Conservation (phyloP, 2,888 invertebrate genomes). For the Diarsia dahlii region DNA sequence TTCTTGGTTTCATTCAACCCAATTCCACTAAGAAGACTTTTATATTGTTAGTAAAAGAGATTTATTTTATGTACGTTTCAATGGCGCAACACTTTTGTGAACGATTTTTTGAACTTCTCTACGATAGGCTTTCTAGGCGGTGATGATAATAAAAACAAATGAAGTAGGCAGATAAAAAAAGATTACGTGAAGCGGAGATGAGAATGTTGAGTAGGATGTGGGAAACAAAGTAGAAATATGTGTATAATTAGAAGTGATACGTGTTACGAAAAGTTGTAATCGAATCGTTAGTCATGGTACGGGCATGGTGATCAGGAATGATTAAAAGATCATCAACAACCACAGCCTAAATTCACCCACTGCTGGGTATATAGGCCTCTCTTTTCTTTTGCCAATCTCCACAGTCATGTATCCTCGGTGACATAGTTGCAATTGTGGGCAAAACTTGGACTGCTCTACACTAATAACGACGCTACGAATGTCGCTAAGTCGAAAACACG, state of each 20-base stretch:
- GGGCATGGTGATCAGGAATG: neutral
- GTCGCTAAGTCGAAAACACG: too few relatives aligned
- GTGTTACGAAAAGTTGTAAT: neutral
- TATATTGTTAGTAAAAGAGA: slow-evolving; percentile 5
- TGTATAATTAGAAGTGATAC: neutral
- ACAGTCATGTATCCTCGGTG: too few relatives aligned
- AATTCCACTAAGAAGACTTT: slow-evolving; percentile 4
- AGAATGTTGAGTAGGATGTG: neutral
- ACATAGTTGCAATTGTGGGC: too few relatives aligned
- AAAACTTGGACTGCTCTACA: too few relatives aligned
- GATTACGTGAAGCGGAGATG: neutral
- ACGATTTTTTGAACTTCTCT: neutral
- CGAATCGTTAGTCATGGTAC: neutral
- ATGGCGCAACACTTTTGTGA: neutral
- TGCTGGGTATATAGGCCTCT: too few relatives aligned
- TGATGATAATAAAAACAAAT: neutral
- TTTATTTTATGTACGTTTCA: slow-evolving; percentile 15
- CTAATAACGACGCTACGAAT: too few relatives aligned
- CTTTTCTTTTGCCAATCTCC: too few relatives aligned
- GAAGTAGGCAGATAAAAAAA: neutral
- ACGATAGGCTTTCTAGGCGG: neutral
- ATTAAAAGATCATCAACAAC: too few relatives aligned
- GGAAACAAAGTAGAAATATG: neutral
- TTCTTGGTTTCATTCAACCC: slow-evolving; percentile 5
- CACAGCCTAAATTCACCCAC: too few relatives aligned